These are phyloP conservation scores for Riparia riparia DNA, from an alignment of 2,113 vertebrate species.

Conservation along the genomic window DNA sequence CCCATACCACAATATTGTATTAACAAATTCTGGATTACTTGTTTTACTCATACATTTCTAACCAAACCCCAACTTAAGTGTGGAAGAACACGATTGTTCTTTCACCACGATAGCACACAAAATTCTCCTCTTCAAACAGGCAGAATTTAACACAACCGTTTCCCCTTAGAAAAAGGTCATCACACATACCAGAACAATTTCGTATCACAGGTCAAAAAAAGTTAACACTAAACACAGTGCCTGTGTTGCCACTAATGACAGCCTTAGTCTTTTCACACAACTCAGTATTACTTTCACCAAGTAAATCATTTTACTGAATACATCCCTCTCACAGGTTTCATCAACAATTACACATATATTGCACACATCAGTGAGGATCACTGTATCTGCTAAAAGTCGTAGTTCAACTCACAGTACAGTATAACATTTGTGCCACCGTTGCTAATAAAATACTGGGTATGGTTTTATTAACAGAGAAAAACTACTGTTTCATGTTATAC, in stretches of 20 bases:
- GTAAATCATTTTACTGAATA: background rate
- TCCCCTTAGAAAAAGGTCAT: background rate
- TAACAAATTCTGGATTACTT: constrained; percentile 13
- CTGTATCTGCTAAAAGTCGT: background rate
- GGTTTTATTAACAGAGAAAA: background rate
- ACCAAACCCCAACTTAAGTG: background rate
- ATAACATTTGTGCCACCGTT: background rate
- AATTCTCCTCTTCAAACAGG: background rate
- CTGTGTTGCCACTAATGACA: background rate
- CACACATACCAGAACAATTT: background rate
- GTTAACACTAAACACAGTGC: background rate
- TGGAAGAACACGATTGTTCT: fast-evolving
- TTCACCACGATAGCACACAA: background rate
- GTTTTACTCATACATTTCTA: constrained; percentile 33
- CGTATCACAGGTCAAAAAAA: background rate
- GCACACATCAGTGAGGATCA: background rate
- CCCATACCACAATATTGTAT: background rate
- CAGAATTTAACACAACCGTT: background rate
- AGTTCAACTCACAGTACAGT: background rate
- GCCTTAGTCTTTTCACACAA: background rate
- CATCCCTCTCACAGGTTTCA: background rate
- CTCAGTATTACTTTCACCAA: background rate
- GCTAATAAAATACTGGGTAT: background rate
- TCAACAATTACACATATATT: background rate
- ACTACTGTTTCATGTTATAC: background rate